Base-by-base conservation (phyloP, 2,888 invertebrate species). In the Melinopterus prodromus region DNA sequence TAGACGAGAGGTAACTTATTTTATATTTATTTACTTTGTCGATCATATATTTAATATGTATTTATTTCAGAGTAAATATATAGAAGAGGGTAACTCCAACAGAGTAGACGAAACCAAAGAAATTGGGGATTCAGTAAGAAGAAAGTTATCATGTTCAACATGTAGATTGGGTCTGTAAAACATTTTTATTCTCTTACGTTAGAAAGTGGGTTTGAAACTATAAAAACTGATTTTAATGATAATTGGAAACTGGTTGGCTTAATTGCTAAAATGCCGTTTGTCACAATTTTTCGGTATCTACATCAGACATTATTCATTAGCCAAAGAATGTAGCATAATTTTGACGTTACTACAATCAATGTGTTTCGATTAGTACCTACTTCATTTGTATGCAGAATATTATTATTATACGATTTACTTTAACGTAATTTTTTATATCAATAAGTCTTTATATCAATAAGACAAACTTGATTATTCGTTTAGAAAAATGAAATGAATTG, bases 111-210 rank as follows among this genome's bases (percentile, higher is more conserved):
- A 35, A 37, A 16, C 69, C 35, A 76, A 79, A 69, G 69, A 81
- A 79, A 16, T 79, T 79, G 83, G 83, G 37, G 81, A 83, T 80
- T 80, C 83, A 1, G 82, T 84, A 16, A 76, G 83, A 77, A 78
- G 77, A 15, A 82, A 38, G 79, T 78, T 85, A 53, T 83, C 84
- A 0, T 85, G 85, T 77, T 80, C 84, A 16, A 80, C 83, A 12
- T 85, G 85, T 77, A 82, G 81, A 81, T 80, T 85, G 78, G 85
- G 85, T 85, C 77, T 82, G 80, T 38, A 70, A 79, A 53, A 53
- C 53, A 9, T 53, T 53, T 53, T 53, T 26, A 26, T 53, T 53
- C 5, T 53, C 53, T 9, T 53, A 53, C 7, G 9, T 53, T 53
- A 26, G 53, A 53, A 53, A 53, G 53, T 9, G 7, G 12, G 53